Conservation (phyloP, 2,888 invertebrate species). For the Spodoptera littoralis region DNA sequence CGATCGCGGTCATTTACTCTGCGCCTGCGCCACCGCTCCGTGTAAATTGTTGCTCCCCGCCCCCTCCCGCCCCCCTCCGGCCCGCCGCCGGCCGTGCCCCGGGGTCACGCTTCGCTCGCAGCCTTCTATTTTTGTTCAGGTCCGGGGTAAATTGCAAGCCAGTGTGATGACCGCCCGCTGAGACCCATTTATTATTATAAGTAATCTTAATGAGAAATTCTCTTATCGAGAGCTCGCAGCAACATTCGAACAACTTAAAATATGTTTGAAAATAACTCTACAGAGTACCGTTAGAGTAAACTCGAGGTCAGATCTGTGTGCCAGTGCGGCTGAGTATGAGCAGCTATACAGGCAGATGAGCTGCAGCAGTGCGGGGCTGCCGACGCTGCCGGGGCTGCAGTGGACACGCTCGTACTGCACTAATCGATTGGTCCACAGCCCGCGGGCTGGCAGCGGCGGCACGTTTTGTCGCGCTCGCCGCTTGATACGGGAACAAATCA, state of each 20-base stretch:
- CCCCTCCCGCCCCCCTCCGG: neutral
- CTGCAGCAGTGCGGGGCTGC: too few species aligned
- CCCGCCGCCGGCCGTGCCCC: conserved; percentile 34
- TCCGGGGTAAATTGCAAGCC: conserved; percentile 55
- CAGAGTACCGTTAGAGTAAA: conserved; percentile 30
- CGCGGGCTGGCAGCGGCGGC: conserved; percentile 26
- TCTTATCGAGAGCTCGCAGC: conserved; percentile 47
- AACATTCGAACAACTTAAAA: conserved; percentile 31
- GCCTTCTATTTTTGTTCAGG: conserved; percentile 59
- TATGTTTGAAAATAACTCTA: conserved; percentile 29
- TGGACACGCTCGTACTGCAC: conserved; percentile 58
- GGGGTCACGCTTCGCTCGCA: conserved; percentile 57
- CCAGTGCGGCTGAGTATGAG: too few species aligned
- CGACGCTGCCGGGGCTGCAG: too few species aligned
- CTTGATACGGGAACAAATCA: conserved; percentile 62
- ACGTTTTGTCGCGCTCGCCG: conserved; percentile 42
- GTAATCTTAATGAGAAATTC: conserved; percentile 57
- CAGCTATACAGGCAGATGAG: too few species aligned
- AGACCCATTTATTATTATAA: conserved; percentile 58
- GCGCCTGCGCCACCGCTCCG: conserved; percentile 40
- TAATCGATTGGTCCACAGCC: conserved; percentile 71
- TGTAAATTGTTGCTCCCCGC: conserved; percentile 43
- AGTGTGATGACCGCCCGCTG: conserved; percentile 57
- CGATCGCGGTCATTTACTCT: conserved; percentile 55
- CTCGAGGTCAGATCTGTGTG: neutral